phyloP scores from a whole-genome alignment of 2,888 invertebrate species.

The Cephus sareptanus region DNA sequence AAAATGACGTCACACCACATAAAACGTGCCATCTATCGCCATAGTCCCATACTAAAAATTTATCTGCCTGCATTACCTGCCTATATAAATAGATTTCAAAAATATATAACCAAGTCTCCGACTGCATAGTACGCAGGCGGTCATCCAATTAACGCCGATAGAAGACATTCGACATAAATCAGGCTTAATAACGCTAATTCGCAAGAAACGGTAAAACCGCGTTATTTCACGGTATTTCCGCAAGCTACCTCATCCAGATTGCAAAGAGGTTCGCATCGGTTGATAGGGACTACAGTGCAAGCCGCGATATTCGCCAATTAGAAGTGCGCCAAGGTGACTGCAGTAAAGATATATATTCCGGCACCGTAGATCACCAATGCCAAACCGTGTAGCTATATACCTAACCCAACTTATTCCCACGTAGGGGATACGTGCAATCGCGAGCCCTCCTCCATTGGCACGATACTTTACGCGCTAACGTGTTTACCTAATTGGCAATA shows the following conservation, averaged over 20 bases:
- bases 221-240: neutral
- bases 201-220: neutral
- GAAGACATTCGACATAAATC: slow-evolving; percentile 26
- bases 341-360: neutral
- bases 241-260: neutral
- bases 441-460: neutral
- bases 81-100: neutral
- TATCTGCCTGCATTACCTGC: neutral
- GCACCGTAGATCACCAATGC: neutral
- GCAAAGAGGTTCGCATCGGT: neutral
- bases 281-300: neutral
- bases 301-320: neutral
- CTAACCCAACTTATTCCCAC: neutral
- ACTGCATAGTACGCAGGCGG: neutral
- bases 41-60: neutral
- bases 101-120: neutral
- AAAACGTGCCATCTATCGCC: neutral
- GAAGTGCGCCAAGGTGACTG: neutral
- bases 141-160: slow-evolving; percentile 23
- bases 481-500: neutral
- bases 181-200: slow-evolving; percentile 25
- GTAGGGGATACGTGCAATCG: neutral
- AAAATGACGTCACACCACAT: neutral
- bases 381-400: neutral
- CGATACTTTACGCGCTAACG: neutral